Base-by-base conservation (phyloP, 2,888 invertebrate genomes). In the Magallana nippona region DNA sequence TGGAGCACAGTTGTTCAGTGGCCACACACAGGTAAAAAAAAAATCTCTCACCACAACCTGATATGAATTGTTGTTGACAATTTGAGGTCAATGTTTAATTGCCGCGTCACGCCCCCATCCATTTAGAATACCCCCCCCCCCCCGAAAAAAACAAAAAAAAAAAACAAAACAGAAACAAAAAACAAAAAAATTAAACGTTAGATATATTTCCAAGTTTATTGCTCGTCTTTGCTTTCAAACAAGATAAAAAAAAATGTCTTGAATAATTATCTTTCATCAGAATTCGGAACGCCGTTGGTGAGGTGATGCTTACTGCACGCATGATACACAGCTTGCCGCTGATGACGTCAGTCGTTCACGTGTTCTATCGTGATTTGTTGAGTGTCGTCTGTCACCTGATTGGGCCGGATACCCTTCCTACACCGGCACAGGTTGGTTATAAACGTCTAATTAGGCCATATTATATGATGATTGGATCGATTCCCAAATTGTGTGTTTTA, bases 291-390 rank as follows among this genome's bases (percentile, higher is more conserved):
- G 91, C 91, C 81, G 87, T 89, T 22, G 89, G 91, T 19, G 85
- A 89, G 85, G 88, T 91, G 57, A 88, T 90, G 86, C 95, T 94
- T 89, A 94, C 94, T 1, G 94, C 94, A 58, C 94, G 95, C 82
- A 91, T 95, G 3, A 92, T 95, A 32, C 95, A 95, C 90, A 94
- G 94, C 44, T 92, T 95, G 3, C 92, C 94, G 2, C 89, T 95
- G 86, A 90, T 95, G 84, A 94, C 95, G 89, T 95, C 95, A n/a
- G 94, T 94, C 84, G 93, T 95, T 15, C 94, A 95, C 82, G 94
- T 95, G 17, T 95, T 91, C 88, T 92, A 90, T 86, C 91, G 90
- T 44, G 94, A 94, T 88, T 91, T 93, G 81, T 93, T 95, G 89
- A 91, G 94, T 19, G 93, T 94, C n/a, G 94, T 95, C 85, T 93